Base-by-base conservation (phyloP, 2,797 vertebrate genomes). In the Gallinago stenura region DNA sequence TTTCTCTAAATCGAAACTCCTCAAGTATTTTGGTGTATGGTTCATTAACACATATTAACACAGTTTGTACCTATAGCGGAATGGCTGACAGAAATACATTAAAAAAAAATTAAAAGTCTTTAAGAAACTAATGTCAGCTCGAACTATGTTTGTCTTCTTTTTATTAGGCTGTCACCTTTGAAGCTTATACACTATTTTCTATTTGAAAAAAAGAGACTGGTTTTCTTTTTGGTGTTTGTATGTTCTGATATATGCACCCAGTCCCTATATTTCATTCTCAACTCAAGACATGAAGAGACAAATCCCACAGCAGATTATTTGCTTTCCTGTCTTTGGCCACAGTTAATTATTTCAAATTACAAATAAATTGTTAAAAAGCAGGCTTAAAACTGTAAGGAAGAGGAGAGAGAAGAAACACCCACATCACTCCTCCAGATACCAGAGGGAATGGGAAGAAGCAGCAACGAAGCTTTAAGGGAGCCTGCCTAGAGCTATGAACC, bases 1-100 rank as follows among this genome's bases (percentile, higher is more conserved):
- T 90, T 81, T n/a, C 76, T 72, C n/a, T 53, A 84, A 94, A 88
- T 86, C 15, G 4, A 21, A 90, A 80, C 24, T 83, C 35, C 21
- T 35, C 18, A 65, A 75, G 56, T 85, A 79, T 76, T 80, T 62
- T 73, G 56, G 26, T 22, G 21, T 41, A 28, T n/a, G 25, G 81
- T 45, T 77, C 58, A 69, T 11, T 22, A 64, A 43, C 46, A 91
- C 77, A 68, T 75, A 48, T 81, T 78, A 85, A 81, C 80, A 58
- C 46, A 79, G 70, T 70, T 91, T 90, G 39, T 51, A 69, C 62
- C 25, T 61, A 37, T 30, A 88, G n/a, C 20, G 16, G 39, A 79
- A 82, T 58, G 83, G 80, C 68, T 90, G 94, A 95, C 39, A 89
- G 72, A 83, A 90, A 73, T 41, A 82, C 69, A 83, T 41, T 22